A percentile compares a stretch with the other conserved stretches of the same genome.
Evolutionary conservation across 2,797 vertebrate genomes (phyloP).

Genomic region (Apodemus agrarius): DNA sequence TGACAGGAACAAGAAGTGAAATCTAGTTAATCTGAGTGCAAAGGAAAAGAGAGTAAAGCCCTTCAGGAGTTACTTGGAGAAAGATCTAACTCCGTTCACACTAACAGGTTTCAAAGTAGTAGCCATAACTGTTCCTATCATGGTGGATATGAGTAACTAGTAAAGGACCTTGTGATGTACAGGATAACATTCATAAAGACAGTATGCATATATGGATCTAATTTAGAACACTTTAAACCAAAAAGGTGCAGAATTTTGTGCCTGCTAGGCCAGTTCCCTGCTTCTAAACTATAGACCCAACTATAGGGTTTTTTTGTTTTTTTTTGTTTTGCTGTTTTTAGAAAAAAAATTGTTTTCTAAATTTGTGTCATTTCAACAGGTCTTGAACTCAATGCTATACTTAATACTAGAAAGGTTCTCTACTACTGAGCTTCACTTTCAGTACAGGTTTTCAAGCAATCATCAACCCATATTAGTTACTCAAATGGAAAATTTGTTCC

Average conservation of each 20-base stretch:
- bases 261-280: not conserved
- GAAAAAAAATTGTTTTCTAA: not conserved
- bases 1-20: constrained; percentile 60
- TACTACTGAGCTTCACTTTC: not conserved
- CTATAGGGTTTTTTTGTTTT: no score
- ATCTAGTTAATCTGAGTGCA: constrained; percentile 56
- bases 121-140: constrained; percentile 11
- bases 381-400: not conserved
- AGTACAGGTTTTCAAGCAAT: not conserved
- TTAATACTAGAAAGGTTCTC: not conserved
- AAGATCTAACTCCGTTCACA: not conserved
- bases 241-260: not conserved
- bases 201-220: constrained; percentile 23
- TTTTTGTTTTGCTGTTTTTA: no score
- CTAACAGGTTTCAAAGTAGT: constrained; percentile 10
- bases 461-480: not conserved
- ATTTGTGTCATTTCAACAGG: no score
- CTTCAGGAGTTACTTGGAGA: constrained; percentile 13
- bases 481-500: no score
- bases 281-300: not conserved
- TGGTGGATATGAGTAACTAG: constrained; percentile 24
- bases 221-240: constrained; percentile 46
- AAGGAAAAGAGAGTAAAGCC: not conserved
- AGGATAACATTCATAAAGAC: constrained; percentile 32
- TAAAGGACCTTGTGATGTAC: constrained; percentile 21